Evolutionary conservation across 2,113 vertebrate species (phyloP), one percentile per base, ranked within the genome.

Genomic region (Myotis davidii): DNA sequence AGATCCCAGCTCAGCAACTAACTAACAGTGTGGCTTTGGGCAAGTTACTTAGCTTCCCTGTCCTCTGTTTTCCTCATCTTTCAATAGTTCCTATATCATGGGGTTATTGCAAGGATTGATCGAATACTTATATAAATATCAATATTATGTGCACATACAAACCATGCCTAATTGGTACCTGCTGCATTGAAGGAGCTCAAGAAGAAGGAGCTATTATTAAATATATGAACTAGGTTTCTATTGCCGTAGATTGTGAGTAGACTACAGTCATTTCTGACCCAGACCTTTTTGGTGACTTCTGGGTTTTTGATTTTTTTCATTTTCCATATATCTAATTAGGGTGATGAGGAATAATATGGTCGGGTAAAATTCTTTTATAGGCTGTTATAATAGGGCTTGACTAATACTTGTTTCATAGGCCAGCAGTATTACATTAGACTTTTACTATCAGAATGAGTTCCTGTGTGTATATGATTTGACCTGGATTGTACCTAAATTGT

Each of bases 321-420:
- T 82, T 79, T 48, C 59, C 54, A 11, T 88, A 10, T 42, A 37
- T 85, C 45, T 95, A 27, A 48, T 78, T 83, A 94, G 50, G 37
- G 4, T 64, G 65, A 67, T 85, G 50, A 88, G 50, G 81, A 88
- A 83, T 83, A 96, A 74, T 70, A n/a, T 54, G n/a, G 78, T 50
- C 70, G 1, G 21, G 61, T 93, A 83, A 88, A 92, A 85, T 91
- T 90, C 70, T 95, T 91, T 95, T 86, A 95, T 37, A 69, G 84
- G 48, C 91, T 83, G 0, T 84, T 87, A 78, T 76, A 56, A 69
- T 48, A 86, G 42, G 69, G n/a, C 82, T 92, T 92, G 82, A 79
- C 81, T 85, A 90, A 74, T 78, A 48, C 27, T 83, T 94, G 82
- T 84, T 90, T 90, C 79, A 52, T 67, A 95, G 88, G 39, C 77